phyloP scores from a whole-genome alignment of 2,888 invertebrate species.

The Drosophila sordidula region DNA sequence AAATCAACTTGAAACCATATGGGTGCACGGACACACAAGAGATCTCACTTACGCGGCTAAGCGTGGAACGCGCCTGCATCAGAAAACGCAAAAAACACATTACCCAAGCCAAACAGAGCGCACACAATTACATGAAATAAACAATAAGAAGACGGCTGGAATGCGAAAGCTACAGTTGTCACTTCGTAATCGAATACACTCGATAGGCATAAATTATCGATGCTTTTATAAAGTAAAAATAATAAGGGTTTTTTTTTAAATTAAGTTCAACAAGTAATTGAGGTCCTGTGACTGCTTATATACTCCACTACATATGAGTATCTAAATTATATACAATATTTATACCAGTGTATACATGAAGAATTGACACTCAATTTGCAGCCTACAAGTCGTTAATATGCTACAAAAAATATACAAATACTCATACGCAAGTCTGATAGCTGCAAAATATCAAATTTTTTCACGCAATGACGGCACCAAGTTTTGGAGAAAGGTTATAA shows the following conservation, averaged over 20 bases:
- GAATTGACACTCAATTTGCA: no score
- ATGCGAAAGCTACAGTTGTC: slow-evolving; percentile 56
- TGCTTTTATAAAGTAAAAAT: background rate
- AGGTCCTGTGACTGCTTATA: no score
- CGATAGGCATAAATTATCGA: slow-evolving; percentile 25
- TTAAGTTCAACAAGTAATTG: no score
- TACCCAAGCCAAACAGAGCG: slow-evolving; percentile 3
- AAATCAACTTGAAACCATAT: slow-evolving; percentile 16
- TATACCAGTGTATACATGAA: no score
- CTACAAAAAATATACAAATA: no score
- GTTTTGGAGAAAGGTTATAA: no score
- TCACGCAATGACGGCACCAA: no score
- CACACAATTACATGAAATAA: slow-evolving; percentile 36
- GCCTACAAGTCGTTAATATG: no score
- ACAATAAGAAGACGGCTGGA: slow-evolving; percentile 12
- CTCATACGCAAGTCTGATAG: no score
- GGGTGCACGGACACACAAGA: background rate
- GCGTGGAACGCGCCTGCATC: slow-evolving; percentile 56
- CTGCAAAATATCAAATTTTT: no score
- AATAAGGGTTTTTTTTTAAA: no score
- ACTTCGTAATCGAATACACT: slow-evolving; percentile 32
- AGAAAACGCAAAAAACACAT: slow-evolving; percentile 64
- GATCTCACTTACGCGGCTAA: slow-evolving; percentile 53
- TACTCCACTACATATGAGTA: background rate
- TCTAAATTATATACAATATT: background rate